Evolutionary conservation across 2,113 vertebrate species (phyloP), one percentile per base, ranked within the genome.

Genomic region (Indicator maculatus): DNA sequence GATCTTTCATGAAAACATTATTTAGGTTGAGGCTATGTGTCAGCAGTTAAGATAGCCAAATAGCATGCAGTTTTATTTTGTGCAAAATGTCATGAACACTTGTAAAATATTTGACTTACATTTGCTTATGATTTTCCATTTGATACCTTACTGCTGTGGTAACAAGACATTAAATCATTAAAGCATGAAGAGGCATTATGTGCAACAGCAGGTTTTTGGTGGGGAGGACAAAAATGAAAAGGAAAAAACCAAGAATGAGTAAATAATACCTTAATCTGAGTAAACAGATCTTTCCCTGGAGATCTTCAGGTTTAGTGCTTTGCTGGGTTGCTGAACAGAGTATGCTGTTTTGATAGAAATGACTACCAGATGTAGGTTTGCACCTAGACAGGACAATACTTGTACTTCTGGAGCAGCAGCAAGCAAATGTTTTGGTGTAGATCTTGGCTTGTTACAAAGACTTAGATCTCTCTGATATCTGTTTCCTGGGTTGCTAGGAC

Each of bases 401-500:
- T 3, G 0, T 70, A 7, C 24, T 69, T 59, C n/a, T 61, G 38
- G 31, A 80, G 52, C 63, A 80, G 67, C 23, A 66, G 59, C 9
- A 5, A 91, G 65, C 3, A 1, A 74, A 64, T 1, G 0, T 83
- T 85, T 79, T 36, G 6, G 19, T 24, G 67, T 3, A 3, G 56
- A 80, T 77, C 87, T 76, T 17, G 0, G 56, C 50, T 74, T 86
- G 65, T 75, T 86, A 44, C 24, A 44, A 74, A 92, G 65, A 52
- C 59, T 84, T 65, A 27, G 61, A 85, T 78, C 65, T 88, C 50
- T 90, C 59, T 76, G 71, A 77, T 88, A 69, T 45, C 45, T 89
- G 64, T 13, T 71, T 95, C 52, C 60, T 76, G 61, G 87, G 79
- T 95, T 93, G 85, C 85, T 96, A 87, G 82, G 88, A 88, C 73